These are phyloP conservation scores for Microctenopoma lineatum DNA, from an alignment of 2,797 vertebrate genomes.

Conservation along the genomic window DNA sequence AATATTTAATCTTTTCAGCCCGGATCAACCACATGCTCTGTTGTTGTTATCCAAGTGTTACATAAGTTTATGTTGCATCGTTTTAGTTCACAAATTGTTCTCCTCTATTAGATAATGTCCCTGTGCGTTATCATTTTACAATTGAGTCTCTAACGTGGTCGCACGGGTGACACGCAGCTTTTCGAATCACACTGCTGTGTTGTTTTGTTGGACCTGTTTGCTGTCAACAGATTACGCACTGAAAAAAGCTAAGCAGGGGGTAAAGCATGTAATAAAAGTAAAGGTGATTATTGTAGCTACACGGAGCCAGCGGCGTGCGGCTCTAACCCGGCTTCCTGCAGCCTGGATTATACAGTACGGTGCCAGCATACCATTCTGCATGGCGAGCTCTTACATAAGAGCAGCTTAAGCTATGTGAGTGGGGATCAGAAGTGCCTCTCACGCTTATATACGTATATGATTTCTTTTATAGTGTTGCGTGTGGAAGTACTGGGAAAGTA, in stretches of 20 bases:
- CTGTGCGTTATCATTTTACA: background rate
- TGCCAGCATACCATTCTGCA: slow-evolving; percentile 24
- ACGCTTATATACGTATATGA: slow-evolving; percentile 1
- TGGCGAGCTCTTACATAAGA: slow-evolving; percentile 68
- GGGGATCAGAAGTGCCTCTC: slow-evolving; percentile 36
- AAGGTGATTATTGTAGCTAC: slow-evolving; percentile 61
- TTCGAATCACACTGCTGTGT: slow-evolving; percentile 18
- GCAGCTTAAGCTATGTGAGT: slow-evolving; percentile 66
- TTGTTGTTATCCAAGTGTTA: slow-evolving; percentile 17
- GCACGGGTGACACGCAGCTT: slow-evolving; percentile 31
- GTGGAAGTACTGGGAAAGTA: background rate
- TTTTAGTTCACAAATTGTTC: background rate
- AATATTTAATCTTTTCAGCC: slow-evolving; percentile 8
- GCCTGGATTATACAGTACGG: slow-evolving; percentile 65
- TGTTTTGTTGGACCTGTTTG: slow-evolving; percentile 29
- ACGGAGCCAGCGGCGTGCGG: slow-evolving; percentile 46
- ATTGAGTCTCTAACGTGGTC: background rate
- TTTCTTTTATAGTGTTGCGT: slow-evolving; percentile 11
- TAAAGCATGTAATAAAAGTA: slow-evolving; percentile 22
- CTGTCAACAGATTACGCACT: slow-evolving; percentile 51
- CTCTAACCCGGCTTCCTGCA: slow-evolving; percentile 48
- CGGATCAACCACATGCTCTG: slow-evolving; percentile 25
- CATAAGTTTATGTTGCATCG: slow-evolving; percentile 32
- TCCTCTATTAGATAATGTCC: background rate
- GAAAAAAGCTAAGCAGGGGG: slow-evolving; percentile 28